Conservation (phyloP, 2,797 vertebrate genomes). For the Sebastes hubbsi region DNA sequence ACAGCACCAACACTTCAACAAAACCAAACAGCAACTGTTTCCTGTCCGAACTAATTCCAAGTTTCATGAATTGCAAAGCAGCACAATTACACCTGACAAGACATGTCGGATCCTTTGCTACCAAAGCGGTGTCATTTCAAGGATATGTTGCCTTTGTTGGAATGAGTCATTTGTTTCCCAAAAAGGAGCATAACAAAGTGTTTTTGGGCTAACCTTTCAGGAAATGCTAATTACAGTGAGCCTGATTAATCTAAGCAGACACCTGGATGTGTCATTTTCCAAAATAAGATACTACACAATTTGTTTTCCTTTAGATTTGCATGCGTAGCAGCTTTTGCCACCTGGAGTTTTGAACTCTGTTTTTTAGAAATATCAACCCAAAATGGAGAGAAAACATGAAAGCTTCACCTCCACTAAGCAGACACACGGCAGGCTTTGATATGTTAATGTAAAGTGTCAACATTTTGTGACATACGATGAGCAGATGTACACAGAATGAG, state of each 20-base stretch:
- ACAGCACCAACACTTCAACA: not conserved
- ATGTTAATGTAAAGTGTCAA: not conserved
- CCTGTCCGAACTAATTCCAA: slow-evolving; percentile 5
- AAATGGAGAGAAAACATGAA: slow-evolving; percentile 14
- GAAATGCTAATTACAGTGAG: slow-evolving; percentile 21
- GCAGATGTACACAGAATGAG: not conserved
- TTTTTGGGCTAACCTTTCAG: slow-evolving; percentile 39
- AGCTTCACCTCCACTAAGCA: not conserved
- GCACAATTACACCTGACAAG: slow-evolving; percentile 15
- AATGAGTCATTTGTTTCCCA: slow-evolving; percentile 39
- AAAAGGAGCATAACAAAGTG: slow-evolving; percentile 27
- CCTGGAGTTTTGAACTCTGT: slow-evolving; percentile 8
- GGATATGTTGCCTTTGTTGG: slow-evolving; percentile 22
- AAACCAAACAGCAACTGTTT: not conserved
- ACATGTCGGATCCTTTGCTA: not conserved
- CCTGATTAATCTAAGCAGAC: slow-evolving; percentile 6
- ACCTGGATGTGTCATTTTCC: slow-evolving; percentile 8
- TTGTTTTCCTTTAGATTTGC: not conserved
- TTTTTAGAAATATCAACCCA: not conserved
- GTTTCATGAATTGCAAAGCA: slow-evolving; percentile 48
- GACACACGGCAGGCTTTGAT: not conserved
- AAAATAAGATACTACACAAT: not conserved
- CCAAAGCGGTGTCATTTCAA: slow-evolving; percentile 17
- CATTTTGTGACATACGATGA: not conserved
- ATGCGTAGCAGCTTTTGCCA: not conserved